Percentiles rank a stretch among this genome's conserved stretches.
These are phyloP conservation scores for Pycnonotus jocosus DNA, from an alignment of 2,113 vertebrate genomes.

Conservation along the genomic window DNA sequence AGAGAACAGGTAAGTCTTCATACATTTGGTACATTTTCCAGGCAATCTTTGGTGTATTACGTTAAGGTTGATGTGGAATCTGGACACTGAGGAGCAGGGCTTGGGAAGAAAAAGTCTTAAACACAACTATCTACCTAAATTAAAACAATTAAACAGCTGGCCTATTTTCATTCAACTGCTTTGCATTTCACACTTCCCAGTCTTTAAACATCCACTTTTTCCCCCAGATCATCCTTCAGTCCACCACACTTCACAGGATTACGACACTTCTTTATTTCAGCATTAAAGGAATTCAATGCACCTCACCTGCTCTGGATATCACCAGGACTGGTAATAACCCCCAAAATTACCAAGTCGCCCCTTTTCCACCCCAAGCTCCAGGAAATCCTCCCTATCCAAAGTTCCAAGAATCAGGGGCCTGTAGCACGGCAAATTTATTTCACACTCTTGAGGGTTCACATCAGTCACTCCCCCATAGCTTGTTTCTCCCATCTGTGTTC, in stretches of 20 bases:
- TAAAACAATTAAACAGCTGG: background rate
- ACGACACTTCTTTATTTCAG: background rate
- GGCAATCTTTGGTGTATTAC: background rate
- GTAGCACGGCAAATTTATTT: background rate
- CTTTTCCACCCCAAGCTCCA: background rate
- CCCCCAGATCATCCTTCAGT: background rate
- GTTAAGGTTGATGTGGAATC: background rate
- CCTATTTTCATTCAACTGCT: background rate
- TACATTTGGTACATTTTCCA: background rate
- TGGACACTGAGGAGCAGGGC: background rate
- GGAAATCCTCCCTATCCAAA: background rate
- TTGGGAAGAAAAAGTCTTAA: background rate
- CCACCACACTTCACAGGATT: background rate
- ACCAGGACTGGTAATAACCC: background rate
- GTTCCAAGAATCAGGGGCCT: background rate
- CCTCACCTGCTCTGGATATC: background rate
- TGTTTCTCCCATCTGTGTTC: background rate
- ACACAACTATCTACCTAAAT: background rate
- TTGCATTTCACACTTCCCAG: background rate
- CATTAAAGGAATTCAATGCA: background rate
- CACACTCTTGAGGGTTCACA: background rate
- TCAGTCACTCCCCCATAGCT: background rate
- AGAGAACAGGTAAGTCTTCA: background rate
- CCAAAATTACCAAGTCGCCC: background rate
- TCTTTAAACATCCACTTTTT: background rate